These are phyloP conservation scores for Drosophila ambigua DNA, from an alignment of 1,140 invertebrate species.

Conservation along the genomic window DNA sequence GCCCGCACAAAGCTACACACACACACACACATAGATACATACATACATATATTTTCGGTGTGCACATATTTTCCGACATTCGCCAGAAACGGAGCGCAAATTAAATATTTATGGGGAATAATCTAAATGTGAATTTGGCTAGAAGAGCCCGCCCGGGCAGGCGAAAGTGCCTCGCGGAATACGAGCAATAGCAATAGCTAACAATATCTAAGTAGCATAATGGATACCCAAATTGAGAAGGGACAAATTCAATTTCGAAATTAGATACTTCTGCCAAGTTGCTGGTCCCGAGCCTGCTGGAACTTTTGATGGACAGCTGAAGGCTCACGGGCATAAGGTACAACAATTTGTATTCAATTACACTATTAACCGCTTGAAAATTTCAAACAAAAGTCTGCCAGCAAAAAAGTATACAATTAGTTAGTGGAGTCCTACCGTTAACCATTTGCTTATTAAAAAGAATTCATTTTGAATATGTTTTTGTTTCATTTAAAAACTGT, in stretches of 20 bases:
- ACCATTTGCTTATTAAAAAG: no score
- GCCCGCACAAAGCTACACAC: background rate
- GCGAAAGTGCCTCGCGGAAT: conserved; percentile 4
- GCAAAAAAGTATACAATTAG: no score
- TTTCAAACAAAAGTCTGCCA: no score
- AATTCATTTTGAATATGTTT: no score
- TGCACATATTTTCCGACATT: background rate
- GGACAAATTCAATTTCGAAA: conserved; percentile 4
- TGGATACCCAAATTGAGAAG: conserved; percentile 17
- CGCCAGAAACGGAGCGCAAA: conserved; percentile 6
- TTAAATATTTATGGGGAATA: conserved; percentile 29
- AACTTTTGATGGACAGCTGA: background rate
- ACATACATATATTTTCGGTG: background rate
- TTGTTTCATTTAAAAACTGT: background rate
- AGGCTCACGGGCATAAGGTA: background rate
- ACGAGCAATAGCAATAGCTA: conserved; percentile 4
- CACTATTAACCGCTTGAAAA: background rate
- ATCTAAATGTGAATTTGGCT: conserved; percentile 12
- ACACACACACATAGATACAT: no score
- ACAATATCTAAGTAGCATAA: conserved; percentile 11
- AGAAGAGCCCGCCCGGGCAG: conserved; percentile 8
- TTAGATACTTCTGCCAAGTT: conserved; percentile 5
- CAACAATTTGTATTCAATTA: conserved; percentile 3
- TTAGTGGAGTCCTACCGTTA: no score
- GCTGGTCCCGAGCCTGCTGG: background rate